phyloP scores from a whole-genome alignment of 53 echinoderm and acorn worm genomes.

The Echinometra lucunter region DNA sequence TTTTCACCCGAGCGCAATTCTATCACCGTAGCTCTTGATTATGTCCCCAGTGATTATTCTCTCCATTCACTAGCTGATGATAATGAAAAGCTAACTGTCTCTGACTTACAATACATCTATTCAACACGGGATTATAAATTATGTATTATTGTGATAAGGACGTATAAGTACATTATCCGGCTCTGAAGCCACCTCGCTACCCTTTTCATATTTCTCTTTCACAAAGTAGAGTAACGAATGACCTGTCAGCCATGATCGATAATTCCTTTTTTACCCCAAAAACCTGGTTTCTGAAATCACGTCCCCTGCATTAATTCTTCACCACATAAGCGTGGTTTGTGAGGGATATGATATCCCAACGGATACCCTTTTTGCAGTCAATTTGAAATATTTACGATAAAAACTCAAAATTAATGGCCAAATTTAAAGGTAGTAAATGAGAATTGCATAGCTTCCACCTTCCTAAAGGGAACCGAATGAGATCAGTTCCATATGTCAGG shows the following conservation, averaged over 20 bases:
- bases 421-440: neutral
- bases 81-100: conserved; percentile 52
- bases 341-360: neutral
- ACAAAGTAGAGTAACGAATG: conserved; percentile 48
- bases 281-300: conserved; percentile 50
- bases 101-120: neutral
- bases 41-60: conserved; percentile 17
- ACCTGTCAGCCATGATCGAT: conserved; percentile 55
- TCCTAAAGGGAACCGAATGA: neutral
- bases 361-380: conserved; percentile 17
- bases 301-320: neutral
- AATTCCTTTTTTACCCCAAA: conserved; percentile 46
- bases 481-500: neutral
- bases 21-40: neutral
- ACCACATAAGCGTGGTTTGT: neutral
- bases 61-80: conserved; percentile 3
- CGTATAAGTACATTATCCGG: conserved; percentile 38
- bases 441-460: neutral
- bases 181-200: neutral
- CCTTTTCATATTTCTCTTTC: conserved; percentile 43
- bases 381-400: conserved; percentile 23
- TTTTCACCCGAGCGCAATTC: neutral
- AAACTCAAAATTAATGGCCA: conserved; percentile 19
- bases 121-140: conserved; percentile 51
- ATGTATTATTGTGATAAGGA: conserved; percentile 60